These are phyloP conservation scores for Lepidotrigona ventralis DNA, from an alignment of 1,140 invertebrate species.

Conservation along the genomic window DNA sequence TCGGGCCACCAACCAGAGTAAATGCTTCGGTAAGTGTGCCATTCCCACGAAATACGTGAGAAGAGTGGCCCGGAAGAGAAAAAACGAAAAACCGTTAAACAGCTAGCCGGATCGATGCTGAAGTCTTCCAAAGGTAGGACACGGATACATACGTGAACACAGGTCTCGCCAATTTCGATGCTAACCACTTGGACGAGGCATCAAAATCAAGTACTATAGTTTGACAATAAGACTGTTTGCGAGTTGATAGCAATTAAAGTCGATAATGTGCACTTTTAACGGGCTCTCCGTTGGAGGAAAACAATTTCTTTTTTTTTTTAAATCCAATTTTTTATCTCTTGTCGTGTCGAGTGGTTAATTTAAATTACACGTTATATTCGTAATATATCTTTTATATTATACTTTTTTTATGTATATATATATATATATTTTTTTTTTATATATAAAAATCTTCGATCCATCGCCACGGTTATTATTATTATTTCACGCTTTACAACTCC, in stretches of 20 bases:
- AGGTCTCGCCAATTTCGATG: background rate
- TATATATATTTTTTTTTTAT: no score
- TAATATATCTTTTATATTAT: background rate
- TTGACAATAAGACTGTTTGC: background rate
- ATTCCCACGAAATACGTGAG: conserved; percentile 31
- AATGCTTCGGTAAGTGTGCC: conserved; percentile 97
- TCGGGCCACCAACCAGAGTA: conserved; percentile 99
- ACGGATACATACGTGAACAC: background rate
- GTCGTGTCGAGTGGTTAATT: background rate
- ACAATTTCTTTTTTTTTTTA: no score
- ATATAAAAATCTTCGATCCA: background rate
- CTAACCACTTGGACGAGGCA: background rate
- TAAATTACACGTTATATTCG: background rate
- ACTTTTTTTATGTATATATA: no score
- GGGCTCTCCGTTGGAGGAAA: no score
- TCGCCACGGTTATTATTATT: background rate
- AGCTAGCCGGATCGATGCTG: conserved; percentile 38
- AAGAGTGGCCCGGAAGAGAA: conserved; percentile 22
- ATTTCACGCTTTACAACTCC: conserved; percentile 26
- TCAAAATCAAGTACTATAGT: background rate
- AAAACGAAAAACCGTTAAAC: background rate
- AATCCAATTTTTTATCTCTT: background rate
- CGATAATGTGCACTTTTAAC: background rate
- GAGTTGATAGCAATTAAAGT: background rate
- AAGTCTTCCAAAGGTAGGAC: background rate